phyloP scores from a whole-genome alignment of 2,888 invertebrate genomes.

The Pseudococcus longispinus region DNA sequence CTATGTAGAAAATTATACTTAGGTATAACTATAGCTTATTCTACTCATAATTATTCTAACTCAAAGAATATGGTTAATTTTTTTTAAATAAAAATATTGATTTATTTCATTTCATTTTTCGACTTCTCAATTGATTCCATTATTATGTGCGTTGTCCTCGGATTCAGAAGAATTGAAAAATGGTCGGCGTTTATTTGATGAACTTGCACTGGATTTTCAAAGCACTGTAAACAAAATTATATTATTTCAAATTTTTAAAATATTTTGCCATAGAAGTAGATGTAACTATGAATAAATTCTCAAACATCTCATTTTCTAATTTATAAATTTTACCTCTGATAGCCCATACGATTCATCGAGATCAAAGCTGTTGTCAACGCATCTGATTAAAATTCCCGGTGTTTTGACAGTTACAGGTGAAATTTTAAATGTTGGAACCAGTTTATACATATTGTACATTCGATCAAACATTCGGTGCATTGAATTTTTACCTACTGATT shows the following conservation, averaged over 20 bases:
- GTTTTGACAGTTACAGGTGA: neutral
- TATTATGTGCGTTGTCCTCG: conserved; percentile 70
- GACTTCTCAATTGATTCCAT: conserved; percentile 63
- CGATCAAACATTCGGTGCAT: neutral
- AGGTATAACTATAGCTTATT: too few species aligned
- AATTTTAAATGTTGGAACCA: neutral
- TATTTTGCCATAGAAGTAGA: too few species aligned
- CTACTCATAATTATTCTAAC: too few species aligned
- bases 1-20: too few species aligned
- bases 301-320: too few species aligned
- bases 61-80: too few species aligned
- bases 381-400: neutral
- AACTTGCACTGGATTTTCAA: conserved; percentile 68
- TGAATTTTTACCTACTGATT: neutral
- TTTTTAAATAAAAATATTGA: too few species aligned
- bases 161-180: conserved; percentile 72
- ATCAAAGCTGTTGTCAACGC: neutral
- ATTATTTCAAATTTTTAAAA: too few species aligned
- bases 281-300: too few species aligned
- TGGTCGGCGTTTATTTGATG: conserved; percentile 77
- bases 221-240: conserved; percentile 63
- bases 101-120: too few species aligned
- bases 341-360: neutral
- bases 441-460: neutral
- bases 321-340: too few species aligned